Evolutionary conservation across 1,140 invertebrate genomes (phyloP).

Genomic region (Ganaspis sp.): DNA sequence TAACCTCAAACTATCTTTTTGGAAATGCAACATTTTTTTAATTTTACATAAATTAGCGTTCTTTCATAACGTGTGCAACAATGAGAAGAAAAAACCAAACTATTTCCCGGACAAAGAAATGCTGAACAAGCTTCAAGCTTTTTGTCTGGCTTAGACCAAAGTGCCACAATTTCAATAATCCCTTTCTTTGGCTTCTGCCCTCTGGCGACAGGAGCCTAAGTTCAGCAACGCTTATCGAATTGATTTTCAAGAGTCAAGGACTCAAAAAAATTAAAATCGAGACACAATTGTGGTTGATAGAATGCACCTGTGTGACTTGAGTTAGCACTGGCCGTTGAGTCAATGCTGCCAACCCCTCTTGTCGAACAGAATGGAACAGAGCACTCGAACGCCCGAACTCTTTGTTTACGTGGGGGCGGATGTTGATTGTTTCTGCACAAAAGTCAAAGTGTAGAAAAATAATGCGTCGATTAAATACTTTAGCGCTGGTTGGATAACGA

Average conservation of each 20-base stretch:
- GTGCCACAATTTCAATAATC: too few relatives aligned
- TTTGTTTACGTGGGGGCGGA: constrained; percentile 10
- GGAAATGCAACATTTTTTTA: too few relatives aligned
- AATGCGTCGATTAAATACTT: constrained; percentile 68
- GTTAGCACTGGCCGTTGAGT: neutral
- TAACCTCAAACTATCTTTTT: too few relatives aligned
- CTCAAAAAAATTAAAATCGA: neutral
- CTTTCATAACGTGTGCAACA: too few relatives aligned
- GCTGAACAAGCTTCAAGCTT: too few relatives aligned
- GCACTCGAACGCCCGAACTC: neutral
- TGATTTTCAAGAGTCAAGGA: neutral
- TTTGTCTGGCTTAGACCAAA: too few relatives aligned
- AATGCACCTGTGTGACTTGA: neutral
- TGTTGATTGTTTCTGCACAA: constrained; percentile 32
- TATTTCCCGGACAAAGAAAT: too few relatives aligned
- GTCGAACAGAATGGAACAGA: neutral
- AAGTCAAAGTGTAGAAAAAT: constrained; percentile 48
- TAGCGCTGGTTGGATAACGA: constrained; percentile 46
- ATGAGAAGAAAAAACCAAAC: too few relatives aligned
- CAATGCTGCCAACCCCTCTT: neutral
- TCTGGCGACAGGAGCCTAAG: constrained; percentile 4
- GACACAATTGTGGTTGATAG: neutral
- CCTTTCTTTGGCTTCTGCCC: too few relatives aligned
- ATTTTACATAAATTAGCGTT: too few relatives aligned
- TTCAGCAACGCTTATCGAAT: neutral